A percentile compares a stretch with the other conserved stretches of the same genome.
These are phyloP conservation scores for Riparia riparia DNA, from an alignment of 2,113 vertebrate genomes.

Conservation along the genomic window DNA sequence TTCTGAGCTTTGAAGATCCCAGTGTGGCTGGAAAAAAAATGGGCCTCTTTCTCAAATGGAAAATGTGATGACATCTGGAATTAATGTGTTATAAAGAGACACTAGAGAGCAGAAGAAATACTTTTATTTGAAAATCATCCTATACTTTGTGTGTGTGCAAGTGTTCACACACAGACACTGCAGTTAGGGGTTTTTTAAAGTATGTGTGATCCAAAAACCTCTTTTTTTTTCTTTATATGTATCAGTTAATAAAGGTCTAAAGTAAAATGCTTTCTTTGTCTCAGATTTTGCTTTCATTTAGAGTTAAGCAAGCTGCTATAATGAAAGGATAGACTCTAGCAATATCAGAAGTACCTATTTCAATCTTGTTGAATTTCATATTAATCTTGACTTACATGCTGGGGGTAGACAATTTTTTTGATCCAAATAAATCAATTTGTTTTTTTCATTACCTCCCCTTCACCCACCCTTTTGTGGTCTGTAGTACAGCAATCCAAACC, in stretches of 20 bases:
- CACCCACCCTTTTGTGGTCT: neutral
- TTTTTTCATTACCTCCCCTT: neutral
- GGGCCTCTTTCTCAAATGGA: constrained; percentile 31
- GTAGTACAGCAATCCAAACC: neutral
- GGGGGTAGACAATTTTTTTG: neutral
- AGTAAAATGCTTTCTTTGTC: neutral
- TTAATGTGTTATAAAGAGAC: neutral
- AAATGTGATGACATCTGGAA: constrained; percentile 39
- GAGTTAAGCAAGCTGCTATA: neutral
- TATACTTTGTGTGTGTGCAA: neutral
- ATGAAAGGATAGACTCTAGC: neutral
- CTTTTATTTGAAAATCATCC: constrained; percentile 1
- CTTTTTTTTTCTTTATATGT: neutral
- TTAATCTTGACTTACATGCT: neutral
- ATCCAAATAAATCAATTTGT: neutral
- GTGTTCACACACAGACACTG: neutral
- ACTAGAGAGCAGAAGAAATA: neutral
- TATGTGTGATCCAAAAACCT: neutral
- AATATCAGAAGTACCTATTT: neutral
- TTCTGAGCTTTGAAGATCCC: constrained; percentile 1
- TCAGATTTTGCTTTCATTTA: neutral
- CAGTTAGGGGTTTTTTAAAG: neutral
- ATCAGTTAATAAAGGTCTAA: neutral
- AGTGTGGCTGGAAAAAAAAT: constrained; percentile 1
- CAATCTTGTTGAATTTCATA: neutral